Conservation (phyloP, 2,113 vertebrate genomes). For the Siniperca knerii region DNA sequence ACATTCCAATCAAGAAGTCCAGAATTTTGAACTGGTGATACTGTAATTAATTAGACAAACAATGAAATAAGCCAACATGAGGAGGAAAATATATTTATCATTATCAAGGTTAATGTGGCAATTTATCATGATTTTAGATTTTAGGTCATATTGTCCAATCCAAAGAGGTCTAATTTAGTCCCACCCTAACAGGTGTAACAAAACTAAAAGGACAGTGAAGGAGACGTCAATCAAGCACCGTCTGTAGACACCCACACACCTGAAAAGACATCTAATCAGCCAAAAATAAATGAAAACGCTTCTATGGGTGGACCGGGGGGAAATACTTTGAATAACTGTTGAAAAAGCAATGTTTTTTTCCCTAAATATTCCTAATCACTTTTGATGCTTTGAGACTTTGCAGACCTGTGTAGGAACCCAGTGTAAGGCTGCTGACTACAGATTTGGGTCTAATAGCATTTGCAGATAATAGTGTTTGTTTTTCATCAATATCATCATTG, state of each 20-base stretch:
- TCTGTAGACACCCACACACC: background rate
- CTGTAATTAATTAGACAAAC: background rate
- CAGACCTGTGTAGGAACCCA: slow-evolving; percentile 18
- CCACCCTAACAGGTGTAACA: background rate
- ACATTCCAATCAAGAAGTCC: too few species aligned
- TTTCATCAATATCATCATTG: background rate
- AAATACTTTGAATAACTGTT: slow-evolving; percentile 2
- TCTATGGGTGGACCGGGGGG: slow-evolving; percentile 36
- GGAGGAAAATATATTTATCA: background rate
- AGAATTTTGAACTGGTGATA: background rate
- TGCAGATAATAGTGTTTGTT: slow-evolving; percentile 23
- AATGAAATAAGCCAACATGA: background rate
- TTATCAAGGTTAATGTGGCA: background rate
- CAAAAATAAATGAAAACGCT: slow-evolving; percentile 34
- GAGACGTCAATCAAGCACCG: background rate
- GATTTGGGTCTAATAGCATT: slow-evolving; percentile 39
- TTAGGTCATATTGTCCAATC: background rate
- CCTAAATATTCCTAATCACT: slow-evolving; percentile 17
- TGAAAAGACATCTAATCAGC: slow-evolving; percentile 25
- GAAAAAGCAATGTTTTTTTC: slow-evolving; percentile 16
- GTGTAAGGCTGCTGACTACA: slow-evolving; percentile 22
- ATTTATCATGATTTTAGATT: background rate
- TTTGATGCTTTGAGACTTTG: slow-evolving; percentile 10
- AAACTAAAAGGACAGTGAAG: background rate
- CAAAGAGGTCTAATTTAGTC: background rate